Conservation (phyloP, 2,797 vertebrate species). For the Echiichthys vipera region DNA sequence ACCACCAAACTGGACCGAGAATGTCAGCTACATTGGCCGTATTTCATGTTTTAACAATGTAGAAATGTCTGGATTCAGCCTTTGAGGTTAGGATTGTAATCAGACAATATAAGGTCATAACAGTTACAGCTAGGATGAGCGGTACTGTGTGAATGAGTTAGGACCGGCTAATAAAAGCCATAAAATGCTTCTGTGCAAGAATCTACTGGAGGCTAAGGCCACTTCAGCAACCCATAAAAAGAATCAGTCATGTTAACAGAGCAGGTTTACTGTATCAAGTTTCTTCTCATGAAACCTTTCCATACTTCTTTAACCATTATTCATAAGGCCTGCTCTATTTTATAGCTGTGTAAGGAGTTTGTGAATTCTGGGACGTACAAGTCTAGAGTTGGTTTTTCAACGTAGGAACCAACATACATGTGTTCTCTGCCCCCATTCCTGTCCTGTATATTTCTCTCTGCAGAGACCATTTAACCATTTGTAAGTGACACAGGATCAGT, state of each 20-base stretch:
- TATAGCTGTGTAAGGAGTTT: neutral
- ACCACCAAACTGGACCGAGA: neutral
- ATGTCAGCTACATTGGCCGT: neutral
- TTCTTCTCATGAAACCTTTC: neutral
- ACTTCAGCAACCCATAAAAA: slow-evolving; percentile 34
- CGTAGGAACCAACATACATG: neutral
- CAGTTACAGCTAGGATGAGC: neutral
- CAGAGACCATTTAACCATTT: slow-evolving; percentile 1
- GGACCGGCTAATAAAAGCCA: neutral
- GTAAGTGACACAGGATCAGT: slow-evolving; percentile 15
- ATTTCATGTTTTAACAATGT: neutral
- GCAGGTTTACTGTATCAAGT: slow-evolving; percentile 22
- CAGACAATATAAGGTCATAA: neutral
- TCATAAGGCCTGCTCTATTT: neutral
- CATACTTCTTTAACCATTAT: neutral
- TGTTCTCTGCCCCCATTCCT: neutral
- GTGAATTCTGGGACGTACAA: neutral
- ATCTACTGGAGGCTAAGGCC: slow-evolving; percentile 38
- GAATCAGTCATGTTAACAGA: slow-evolving; percentile 45
- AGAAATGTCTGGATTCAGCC: neutral
- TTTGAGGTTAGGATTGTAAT: neutral
- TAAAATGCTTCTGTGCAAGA: slow-evolving; percentile 8
- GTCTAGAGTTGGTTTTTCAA: neutral
- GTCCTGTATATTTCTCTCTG: neutral
- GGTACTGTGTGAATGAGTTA: slow-evolving; percentile 1